A percentile compares a stretch with the other conserved stretches of the same genome.
These are phyloP conservation scores for Oligia fasciuncula DNA, from an alignment of 2,888 invertebrate species.

Conservation along the genomic window DNA sequence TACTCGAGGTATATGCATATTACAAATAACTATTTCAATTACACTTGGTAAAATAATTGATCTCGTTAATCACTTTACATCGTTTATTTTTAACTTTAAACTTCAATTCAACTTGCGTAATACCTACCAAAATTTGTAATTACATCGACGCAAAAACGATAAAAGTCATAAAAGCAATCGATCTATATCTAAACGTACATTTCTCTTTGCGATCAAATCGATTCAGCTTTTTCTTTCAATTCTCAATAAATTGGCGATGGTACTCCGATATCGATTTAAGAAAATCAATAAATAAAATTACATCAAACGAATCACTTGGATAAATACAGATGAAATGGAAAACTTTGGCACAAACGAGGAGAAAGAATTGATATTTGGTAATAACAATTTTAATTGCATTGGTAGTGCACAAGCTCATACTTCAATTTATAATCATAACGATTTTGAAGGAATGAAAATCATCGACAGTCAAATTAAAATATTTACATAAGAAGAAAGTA, in stretches of 20 bases:
- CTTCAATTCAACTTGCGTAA: slow-evolving; percentile 48
- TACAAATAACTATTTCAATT: slow-evolving; percentile 30
- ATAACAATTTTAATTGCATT: not conserved
- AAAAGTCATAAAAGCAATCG: slow-evolving; percentile 48
- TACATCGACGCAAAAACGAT: slow-evolving; percentile 36
- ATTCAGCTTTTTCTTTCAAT: slow-evolving; percentile 15
- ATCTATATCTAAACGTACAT: slow-evolving; percentile 42
- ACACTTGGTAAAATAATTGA: slow-evolving; percentile 37
- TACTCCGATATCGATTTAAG: slow-evolving; percentile 27
- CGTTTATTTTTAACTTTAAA: slow-evolving; percentile 32
- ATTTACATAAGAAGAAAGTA: not conserved
- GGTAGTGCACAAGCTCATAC: not conserved
- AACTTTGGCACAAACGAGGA: slow-evolving; percentile 26
- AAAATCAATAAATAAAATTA: slow-evolving; percentile 35
- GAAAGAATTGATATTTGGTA: not conserved
- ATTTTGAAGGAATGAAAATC: not conserved
- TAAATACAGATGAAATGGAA: slow-evolving; percentile 2
- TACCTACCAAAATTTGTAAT: slow-evolving; percentile 26
- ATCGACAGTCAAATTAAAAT: not conserved
- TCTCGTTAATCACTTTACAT: slow-evolving; percentile 2
- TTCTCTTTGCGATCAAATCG: slow-evolving; percentile 38
- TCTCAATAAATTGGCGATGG: slow-evolving; percentile 18
- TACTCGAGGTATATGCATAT: not conserved
- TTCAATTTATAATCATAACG: not conserved
- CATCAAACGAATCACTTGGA: slow-evolving; percentile 1